Base-by-base conservation (phyloP, 2,888 invertebrate species). In the Ornithoptera priamus region DNA sequence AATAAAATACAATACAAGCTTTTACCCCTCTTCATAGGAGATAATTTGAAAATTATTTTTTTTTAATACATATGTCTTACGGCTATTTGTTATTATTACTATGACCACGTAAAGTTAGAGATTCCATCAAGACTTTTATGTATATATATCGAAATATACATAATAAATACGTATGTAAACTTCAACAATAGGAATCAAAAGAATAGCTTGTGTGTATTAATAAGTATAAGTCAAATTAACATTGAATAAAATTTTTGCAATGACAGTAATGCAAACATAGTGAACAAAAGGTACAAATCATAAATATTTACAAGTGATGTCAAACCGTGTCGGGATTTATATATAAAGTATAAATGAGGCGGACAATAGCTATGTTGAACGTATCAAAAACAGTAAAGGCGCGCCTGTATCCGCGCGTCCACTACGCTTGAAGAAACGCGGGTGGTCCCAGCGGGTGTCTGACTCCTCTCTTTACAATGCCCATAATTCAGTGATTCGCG, bases 361-460 rank as follows among this genome's bases (percentile, higher is more conserved):
- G 72, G 73, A 75, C 76, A 75, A 78, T 73, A 75, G 72, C 74
- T 58, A 70, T 72, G 74, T 73, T 70, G 61, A 74, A 75, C 73
- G 72, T 76, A 78, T 75, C 75, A 77, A 75, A 71, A 69, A 71
- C 69, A 30, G 67, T 60, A 64, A 73, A 71, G 65, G 65, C 69
- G 72, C 73, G 75, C 72, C 74, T 67, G 74, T 70, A 74, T 72
- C 72, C 70, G 71, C 71, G 74, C 74, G 78, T 78, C 78, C 74
- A 78, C 74, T 77, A 75, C 71, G 75, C 75, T 75, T 75, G 72
- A 77, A 72, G 74, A 78, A 73, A 78, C 85, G 81, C 90, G 90
- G 90, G 92, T 90, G 92, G 91, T 90, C 91, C 79, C 90, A 89
- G 90, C 90, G 84, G 91, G 91, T 77, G 84, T 78, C 81, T 80